Evolutionary conservation across 1,140 invertebrate genomes (phyloP).

Genomic region (Reticulitermes speratus): DNA sequence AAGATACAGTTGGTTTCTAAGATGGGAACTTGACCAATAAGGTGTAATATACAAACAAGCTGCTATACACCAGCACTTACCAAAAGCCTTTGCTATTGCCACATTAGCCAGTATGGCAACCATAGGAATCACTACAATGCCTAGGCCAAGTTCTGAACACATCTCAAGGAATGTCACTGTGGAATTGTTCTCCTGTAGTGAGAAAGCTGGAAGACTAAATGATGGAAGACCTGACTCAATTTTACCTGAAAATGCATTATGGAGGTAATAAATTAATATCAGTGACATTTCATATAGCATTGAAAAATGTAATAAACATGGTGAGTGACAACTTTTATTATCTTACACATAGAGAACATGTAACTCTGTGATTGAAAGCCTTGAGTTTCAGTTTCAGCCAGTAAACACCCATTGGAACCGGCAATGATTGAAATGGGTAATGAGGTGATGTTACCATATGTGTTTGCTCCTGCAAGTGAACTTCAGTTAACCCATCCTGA

Average conservation of each 20-base stretch:
- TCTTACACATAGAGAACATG: no score
- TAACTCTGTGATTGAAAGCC: no score
- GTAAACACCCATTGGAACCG: no score
- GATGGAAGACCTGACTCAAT: conserved; percentile 62
- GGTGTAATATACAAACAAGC: no score
- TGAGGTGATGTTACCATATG: no score
- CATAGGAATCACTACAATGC: conserved; percentile 68
- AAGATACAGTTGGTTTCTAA: no score
- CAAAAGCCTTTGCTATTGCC: conserved; percentile 76
- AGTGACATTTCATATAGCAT: background rate
- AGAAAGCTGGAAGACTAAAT: conserved; percentile 55
- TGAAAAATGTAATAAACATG: background rate
- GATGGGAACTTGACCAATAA: no score
- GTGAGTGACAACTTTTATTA: no score
- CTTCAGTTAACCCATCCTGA: no score
- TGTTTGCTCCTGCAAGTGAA: no score
- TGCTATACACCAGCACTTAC: conserved; percentile 48
- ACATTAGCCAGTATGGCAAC: conserved; percentile 74
- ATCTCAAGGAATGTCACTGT: conserved; percentile 60
- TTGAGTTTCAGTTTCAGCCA: no score
- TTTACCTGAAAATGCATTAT: conserved; percentile 48
- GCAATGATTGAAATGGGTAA: no score
- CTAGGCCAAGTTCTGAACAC: conserved; percentile 61
- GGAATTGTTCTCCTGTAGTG: conserved; percentile 49
- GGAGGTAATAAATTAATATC: background rate